Evolutionary conservation across 2,797 vertebrate species (phyloP), one percentile per base, ranked within the genome.

Genomic region (Hypotaenidia philippensis): DNA sequence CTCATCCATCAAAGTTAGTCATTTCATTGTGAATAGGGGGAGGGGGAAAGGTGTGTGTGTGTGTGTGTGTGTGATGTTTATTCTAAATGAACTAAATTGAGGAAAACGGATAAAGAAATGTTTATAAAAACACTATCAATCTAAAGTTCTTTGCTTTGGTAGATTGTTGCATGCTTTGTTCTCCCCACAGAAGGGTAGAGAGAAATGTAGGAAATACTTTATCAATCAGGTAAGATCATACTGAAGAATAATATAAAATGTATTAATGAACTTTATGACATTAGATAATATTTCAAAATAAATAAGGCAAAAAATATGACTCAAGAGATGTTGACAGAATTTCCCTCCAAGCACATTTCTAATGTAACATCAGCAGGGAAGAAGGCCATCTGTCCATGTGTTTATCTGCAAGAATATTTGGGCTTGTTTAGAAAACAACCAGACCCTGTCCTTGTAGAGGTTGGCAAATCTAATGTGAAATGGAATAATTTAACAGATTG

Each of bases 301-400:
- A 90, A 69, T 72, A 87, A 74, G 27, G n/a, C 11, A 80, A 84
- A 93, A 93, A 87, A 38, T 50, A 53, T 79, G 17, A 50, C 40
- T 80, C 9, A 7, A 61, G 49, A 92, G 55, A 68, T 77, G 17
- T 41, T 77, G 75, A 80, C 78, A 95, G 88, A 66, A 82, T 89
- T 94, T 90, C 56, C 83, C 86, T 95, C 11, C 63, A 83, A 95
- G 81, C 83, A 82, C 25, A 49, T 49, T 92, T 93, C 74, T 72
- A 60, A 44, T 70, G 27, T 82, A 95, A 70, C 63, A 79, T 84
- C 83, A 89, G 47, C 53, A 83, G 94, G 78, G 56, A 90, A 70
- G 64, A 71, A 55, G 40, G n/a, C 94, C 92, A 95, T 95, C 94
- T 96, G 93, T 90, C 92, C 60, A 36, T 90, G 86, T 79, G 49